Evolutionary conservation across 2,797 vertebrate genomes (phyloP).

Genomic region (Darevskia nairensis): DNA sequence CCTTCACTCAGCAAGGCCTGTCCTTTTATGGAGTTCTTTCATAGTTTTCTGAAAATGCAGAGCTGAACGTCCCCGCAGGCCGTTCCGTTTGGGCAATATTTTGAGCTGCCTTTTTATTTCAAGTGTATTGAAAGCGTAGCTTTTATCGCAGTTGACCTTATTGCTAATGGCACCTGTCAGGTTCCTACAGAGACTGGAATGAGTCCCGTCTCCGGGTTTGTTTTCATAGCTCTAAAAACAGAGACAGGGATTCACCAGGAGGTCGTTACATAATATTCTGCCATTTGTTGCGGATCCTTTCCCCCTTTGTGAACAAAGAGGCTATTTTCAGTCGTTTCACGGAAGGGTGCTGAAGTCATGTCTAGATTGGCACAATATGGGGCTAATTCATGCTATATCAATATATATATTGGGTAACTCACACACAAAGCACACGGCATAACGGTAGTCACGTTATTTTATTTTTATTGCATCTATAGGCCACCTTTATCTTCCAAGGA

Average conservation of each 20-base stretch:
- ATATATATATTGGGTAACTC: neutral
- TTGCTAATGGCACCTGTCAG: constrained; percentile 66
- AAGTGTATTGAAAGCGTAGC: constrained; percentile 1
- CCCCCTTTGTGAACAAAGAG: constrained; percentile 58
- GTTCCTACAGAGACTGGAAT: constrained; percentile 57
- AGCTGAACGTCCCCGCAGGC: constrained; percentile 1
- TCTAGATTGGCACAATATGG: constrained; percentile 4
- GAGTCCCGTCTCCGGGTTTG: constrained; percentile 29
- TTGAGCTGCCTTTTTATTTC: constrained; percentile 10
- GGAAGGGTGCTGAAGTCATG: constrained; percentile 18
- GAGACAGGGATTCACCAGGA: constrained; percentile 66
- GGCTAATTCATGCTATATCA: constrained; percentile 9
- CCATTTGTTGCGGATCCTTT: constrained; percentile 64
- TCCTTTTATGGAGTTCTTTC: neutral
- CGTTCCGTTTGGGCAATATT: constrained; percentile 11
- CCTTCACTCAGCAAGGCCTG: neutral
- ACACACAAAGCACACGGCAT: neutral
- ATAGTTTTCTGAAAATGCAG: constrained; percentile 2
- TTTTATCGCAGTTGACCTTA: constrained; percentile 53
- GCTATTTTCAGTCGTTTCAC: constrained; percentile 43
- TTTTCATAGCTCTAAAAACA: constrained; percentile 54
- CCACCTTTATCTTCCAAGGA: too few relatives aligned
- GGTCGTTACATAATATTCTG: constrained; percentile 51
- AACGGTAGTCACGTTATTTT: neutral
- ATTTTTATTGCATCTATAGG: too few relatives aligned